Conservation (phyloP, 2,797 vertebrate species). For the Scolopax rusticola region DNA sequence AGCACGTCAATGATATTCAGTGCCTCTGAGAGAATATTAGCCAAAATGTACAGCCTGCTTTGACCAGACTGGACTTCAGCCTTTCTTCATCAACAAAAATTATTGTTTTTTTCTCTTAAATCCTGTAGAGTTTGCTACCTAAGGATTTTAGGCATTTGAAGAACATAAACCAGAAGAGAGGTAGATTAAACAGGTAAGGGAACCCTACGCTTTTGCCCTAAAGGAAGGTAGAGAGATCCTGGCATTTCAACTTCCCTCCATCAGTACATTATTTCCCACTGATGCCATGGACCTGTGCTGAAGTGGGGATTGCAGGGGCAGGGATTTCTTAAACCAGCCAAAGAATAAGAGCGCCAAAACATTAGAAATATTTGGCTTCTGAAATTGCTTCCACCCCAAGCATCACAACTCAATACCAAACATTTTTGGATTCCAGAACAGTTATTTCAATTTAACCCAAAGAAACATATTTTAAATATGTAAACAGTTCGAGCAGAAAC, state of each 20-base stretch:
- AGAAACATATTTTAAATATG: background rate
- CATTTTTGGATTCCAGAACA: background rate
- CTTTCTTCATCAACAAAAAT: background rate
- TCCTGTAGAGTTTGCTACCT: background rate
- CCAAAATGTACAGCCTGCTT: background rate
- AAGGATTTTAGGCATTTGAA: background rate
- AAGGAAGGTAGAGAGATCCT: background rate
- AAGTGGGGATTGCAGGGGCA: accelerated
- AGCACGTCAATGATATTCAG: background rate
- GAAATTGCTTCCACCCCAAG: background rate
- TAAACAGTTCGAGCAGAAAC: background rate
- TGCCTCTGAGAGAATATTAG: background rate
- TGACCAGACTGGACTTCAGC: background rate
- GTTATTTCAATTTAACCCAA: background rate
- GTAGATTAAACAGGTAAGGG: background rate
- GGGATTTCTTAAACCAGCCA: background rate
- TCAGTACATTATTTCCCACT: background rate
- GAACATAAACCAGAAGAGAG: background rate
- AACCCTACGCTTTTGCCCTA: accelerated
- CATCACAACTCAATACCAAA: background rate
- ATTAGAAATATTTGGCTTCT: background rate
- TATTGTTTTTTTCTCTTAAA: background rate
- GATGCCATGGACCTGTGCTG: accelerated
- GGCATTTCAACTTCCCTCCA: background rate
- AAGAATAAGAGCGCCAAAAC: background rate